Conservation (phyloP, 2,888 invertebrate genomes). For the Trachelus iudaicus region DNA sequence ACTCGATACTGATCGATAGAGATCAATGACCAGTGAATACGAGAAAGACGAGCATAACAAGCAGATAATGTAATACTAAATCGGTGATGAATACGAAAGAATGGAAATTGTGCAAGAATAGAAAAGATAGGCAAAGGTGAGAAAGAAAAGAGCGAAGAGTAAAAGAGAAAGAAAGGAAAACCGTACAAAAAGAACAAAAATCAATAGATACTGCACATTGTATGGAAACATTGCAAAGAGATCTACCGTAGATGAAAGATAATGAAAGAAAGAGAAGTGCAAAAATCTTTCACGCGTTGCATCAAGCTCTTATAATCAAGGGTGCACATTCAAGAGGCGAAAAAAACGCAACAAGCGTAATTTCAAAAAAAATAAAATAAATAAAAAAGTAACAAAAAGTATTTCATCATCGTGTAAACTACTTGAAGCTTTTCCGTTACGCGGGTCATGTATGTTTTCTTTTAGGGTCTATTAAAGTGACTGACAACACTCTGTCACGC, state of each 20-base stretch:
- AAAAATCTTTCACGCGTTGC: slow-evolving; percentile 25
- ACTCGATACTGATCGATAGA: slow-evolving; percentile 14
- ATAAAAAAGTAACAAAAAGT: background rate
- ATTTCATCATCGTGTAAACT: background rate
- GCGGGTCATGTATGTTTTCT: background rate
- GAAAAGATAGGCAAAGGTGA: background rate
- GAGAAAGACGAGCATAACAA: slow-evolving; percentile 14
- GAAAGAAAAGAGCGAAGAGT: background rate
- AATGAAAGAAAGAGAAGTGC: slow-evolving; percentile 20
- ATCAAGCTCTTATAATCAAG: slow-evolving; percentile 42
- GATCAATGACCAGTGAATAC: slow-evolving; percentile 31
- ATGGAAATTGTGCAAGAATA: background rate
- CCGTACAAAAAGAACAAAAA: background rate
- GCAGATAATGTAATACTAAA: background rate
- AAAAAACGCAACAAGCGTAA: background rate
- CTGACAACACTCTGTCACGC: background rate
- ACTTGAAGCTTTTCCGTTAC: background rate
- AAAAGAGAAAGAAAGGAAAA: background rate
- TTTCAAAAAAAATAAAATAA: slow-evolving; percentile 7
- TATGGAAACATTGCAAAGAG: background rate
- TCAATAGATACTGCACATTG: background rate
- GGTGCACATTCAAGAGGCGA: slow-evolving; percentile 42
- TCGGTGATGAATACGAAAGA: slow-evolving; percentile 15
- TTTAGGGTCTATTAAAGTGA: background rate
- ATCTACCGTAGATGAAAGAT: background rate